These are phyloP conservation scores for Hemithea aestivaria DNA, from an alignment of 2,888 invertebrate species.

Conservation along the genomic window DNA sequence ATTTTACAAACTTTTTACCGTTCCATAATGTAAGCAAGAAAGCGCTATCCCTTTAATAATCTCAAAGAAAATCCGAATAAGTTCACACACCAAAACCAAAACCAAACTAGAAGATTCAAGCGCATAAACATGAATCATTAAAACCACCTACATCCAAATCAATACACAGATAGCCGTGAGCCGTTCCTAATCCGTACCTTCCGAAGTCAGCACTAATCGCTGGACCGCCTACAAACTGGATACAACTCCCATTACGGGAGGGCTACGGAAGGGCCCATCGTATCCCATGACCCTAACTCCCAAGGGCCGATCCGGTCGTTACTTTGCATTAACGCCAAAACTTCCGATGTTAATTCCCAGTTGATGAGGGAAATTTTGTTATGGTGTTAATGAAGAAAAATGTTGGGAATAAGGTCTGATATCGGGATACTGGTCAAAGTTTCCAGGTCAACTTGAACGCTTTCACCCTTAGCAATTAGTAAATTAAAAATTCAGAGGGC, in stretches of 20 bases:
- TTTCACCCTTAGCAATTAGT: too few relatives aligned
- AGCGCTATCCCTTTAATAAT: too few relatives aligned
- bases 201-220: slow-evolving; percentile 40
- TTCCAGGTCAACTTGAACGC: neutral
- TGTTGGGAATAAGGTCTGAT: slow-evolving; percentile 24
- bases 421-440: slow-evolving; percentile 6
- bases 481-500: too few relatives aligned
- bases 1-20: too few relatives aligned
- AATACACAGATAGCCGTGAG: slow-evolving; percentile 8
- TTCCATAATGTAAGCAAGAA: too few relatives aligned
- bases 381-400: slow-evolving; percentile 53
- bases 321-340: slow-evolving; percentile 68
- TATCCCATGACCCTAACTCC: slow-evolving; percentile 51
- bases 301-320: slow-evolving; percentile 62
- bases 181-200: slow-evolving; percentile 14
- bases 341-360: slow-evolving; percentile 55
- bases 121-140: too few relatives aligned
- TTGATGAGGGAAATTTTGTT: slow-evolving; percentile 60
- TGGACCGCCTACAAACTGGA: slow-evolving; percentile 49
- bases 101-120: too few relatives aligned
- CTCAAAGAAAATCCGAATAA: too few relatives aligned
- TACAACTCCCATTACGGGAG: slow-evolving; percentile 57
- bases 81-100: too few relatives aligned
- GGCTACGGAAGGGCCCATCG: slow-evolving; percentile 47
- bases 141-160: slow-evolving; percentile 13